Percentiles rank a stretch among this genome's conserved stretches.
Evolutionary conservation across 2,113 vertebrate species (phyloP).

Genomic region (Coryphaenoides rupestris): DNA sequence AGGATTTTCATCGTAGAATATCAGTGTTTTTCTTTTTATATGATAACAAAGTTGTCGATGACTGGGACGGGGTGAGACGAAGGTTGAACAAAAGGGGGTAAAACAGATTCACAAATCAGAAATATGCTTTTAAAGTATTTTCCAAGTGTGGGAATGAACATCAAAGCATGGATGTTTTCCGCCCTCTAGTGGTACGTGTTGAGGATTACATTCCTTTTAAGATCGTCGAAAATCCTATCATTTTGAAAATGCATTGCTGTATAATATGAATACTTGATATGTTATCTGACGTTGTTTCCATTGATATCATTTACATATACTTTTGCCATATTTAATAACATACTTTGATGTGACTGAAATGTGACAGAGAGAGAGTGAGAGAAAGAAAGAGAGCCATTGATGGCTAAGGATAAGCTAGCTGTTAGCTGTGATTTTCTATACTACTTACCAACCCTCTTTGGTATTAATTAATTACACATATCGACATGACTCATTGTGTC

Average conservation of each 20-base stretch:
- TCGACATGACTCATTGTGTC: slow-evolving; percentile 45
- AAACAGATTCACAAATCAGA: slow-evolving; percentile 28
- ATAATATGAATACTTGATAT: slow-evolving; percentile 54
- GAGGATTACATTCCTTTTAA: slow-evolving; percentile 69
- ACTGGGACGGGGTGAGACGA: background rate
- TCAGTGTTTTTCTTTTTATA: slow-evolving; percentile 10
- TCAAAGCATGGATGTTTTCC: slow-evolving; percentile 70
- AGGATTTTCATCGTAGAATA: background rate
- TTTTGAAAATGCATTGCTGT: slow-evolving; percentile 52
- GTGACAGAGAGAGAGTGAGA: slow-evolving; percentile 8
- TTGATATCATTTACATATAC: slow-evolving; percentile 37
- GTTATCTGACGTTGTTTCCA: slow-evolving; percentile 40
- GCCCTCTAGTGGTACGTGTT: slow-evolving; percentile 68
- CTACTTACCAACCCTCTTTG: slow-evolving; percentile 30
- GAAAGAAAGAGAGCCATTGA: background rate
- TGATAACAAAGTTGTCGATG: slow-evolving; percentile 15
- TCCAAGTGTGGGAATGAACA: slow-evolving; percentile 54
- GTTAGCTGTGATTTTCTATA: slow-evolving; percentile 38
- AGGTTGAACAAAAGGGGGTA: slow-evolving; percentile 41
- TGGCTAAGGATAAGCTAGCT: slow-evolving; percentile 15
- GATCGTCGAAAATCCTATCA: slow-evolving; percentile 34
- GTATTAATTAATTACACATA: slow-evolving; percentile 28
- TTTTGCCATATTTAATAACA: slow-evolving; percentile 38
- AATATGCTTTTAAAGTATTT: slow-evolving; percentile 26
- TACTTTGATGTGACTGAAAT: slow-evolving; percentile 17